Base-by-base conservation (phyloP, 2,888 invertebrate genomes). In the Nowickia ferox region DNA sequence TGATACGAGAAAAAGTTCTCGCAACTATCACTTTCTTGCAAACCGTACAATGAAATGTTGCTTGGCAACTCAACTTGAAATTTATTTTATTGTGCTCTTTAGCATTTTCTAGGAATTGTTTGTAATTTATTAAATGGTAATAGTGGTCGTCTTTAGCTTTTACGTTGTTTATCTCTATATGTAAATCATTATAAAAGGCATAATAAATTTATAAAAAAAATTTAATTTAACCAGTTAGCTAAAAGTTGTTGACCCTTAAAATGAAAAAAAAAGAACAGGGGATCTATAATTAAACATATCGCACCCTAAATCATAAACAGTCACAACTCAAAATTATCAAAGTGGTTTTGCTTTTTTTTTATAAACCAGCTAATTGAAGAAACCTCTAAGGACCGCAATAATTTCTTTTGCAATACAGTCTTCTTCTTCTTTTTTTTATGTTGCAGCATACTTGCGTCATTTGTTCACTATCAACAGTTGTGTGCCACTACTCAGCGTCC, bases 11-110 rank as follows among this genome's bases (percentile, higher is more conserved):
- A 42, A 44, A 51, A 40, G 19, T 48, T 46, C 22, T 57, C n/a
- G 40, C 46, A 72, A 80, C 72, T 72, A 65, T 80, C 71, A 65
- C 71, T 79, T 71, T 79, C 71, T 40, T 19, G 30, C 66, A 68
- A 66, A 53, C 17, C 13, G 48, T 40, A 46, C 13, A 46, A 46
- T 65, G 44, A 46, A 77, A 57, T 68, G 10, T 68, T 40, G 48
- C 77, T 68, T 59, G 59, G 48, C 48, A 57, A 68, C 59, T 68
- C 53, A 17, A 11, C 11, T 40, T 76, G 15, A 63, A 44, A 68
- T 77, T 19, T 55, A 38, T 48, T 59, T 55, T 44, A 38, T 59
- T 46, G 30, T 15, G 13, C 13, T 38, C 15, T 48, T 59, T 59
- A 17, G 55, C 13, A 59, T 71, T 65, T 80, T 80, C 79, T 57